Evolutionary conservation across 2,113 vertebrate species (phyloP), one percentile per base, ranked within the genome.

Genomic region (Eolophus roseicapilla): DNA sequence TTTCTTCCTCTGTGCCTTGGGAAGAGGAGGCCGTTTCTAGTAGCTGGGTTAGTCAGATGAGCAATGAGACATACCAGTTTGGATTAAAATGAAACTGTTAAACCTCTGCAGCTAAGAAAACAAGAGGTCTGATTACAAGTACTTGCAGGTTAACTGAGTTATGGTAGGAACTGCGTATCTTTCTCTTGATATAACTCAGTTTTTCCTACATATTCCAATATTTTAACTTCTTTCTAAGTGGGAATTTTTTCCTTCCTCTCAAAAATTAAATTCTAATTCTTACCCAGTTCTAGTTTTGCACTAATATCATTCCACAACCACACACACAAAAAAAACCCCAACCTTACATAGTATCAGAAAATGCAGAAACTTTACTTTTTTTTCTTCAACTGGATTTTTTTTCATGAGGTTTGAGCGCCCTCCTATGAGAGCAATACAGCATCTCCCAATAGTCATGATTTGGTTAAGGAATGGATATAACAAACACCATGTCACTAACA

Each of bases 341-440:
- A 4, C 6, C 10, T n/a, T 6, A 27, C 47, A 43, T 0, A 68
- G 3, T 1, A 47, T 5, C 28, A 88, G 41, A 33, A 60, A 88
- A 59, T 0, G 8, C 52, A 86, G 11, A 20, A 70, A 0, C 46
- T 9, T 28, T 35, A 55, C 39, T 60, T 44, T 5, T 0, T 1
- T 1, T 16, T 4, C 8, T 0, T 8, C 29, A 43, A 9, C 4
- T 1, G 3, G 3, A 3, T 3, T 37, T 52, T 69, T 91, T 88
- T 82, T 24, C 18, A 28, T 1, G 7, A 29, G 18, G 43, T 17
- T 25, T 59, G 60, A 35, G 62, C 50, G 68, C 94, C 96, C 95
- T 88, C 96, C 94, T 52, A 90, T 91, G 97, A 93, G 31, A 55
- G 0, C 74, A 47, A 41, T 43, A 12, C 4, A 55, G 50, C 65